These are phyloP conservation scores for Cheilinus undulatus DNA, from an alignment of 2,113 vertebrate species.

Conservation along the genomic window DNA sequence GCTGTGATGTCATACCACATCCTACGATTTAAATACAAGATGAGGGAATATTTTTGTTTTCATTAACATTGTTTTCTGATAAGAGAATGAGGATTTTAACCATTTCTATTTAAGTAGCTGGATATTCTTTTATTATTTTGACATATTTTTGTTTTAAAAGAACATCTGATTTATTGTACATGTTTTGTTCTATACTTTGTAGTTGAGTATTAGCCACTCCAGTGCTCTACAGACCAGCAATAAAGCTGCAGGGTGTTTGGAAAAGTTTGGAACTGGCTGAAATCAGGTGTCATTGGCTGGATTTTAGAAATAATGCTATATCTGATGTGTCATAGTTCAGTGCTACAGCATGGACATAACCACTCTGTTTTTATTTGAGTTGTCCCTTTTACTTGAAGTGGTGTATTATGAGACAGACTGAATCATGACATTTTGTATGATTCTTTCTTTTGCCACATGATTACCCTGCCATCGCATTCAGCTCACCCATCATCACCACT, in stretches of 20 bases:
- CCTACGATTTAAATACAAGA: conserved; percentile 31
- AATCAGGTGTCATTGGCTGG: conserved; percentile 11
- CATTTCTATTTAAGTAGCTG: conserved; percentile 9
- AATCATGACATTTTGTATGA: conserved; percentile 20
- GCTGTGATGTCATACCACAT: conserved; percentile 38
- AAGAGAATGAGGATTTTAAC: conserved; percentile 27
- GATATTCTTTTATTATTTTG: conserved; percentile 20
- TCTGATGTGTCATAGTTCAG: conserved; percentile 32
- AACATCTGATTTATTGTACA: background rate
- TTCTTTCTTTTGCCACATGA: conserved; percentile 17
- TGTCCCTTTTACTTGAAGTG: conserved; percentile 70
- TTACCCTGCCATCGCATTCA: background rate
- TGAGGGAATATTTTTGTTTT: conserved; percentile 49
- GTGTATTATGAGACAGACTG: conserved; percentile 13
- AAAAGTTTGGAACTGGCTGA: conserved; percentile 7
- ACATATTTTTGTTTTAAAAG: conserved; percentile 35
- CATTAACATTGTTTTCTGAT: conserved; percentile 34
- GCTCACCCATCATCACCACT: too few relatives aligned
- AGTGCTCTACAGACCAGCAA: conserved; percentile 15
- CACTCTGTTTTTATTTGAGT: conserved; percentile 32
- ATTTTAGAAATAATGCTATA: conserved; percentile 20
- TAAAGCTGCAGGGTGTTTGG: conserved; percentile 21
- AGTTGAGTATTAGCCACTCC: background rate
- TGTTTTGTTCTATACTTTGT: conserved; percentile 6
- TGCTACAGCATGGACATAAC: conserved; percentile 22